Evolutionary conservation across 2,113 vertebrate species (phyloP).

Genomic region (Craseonycteris thonglongyai): DNA sequence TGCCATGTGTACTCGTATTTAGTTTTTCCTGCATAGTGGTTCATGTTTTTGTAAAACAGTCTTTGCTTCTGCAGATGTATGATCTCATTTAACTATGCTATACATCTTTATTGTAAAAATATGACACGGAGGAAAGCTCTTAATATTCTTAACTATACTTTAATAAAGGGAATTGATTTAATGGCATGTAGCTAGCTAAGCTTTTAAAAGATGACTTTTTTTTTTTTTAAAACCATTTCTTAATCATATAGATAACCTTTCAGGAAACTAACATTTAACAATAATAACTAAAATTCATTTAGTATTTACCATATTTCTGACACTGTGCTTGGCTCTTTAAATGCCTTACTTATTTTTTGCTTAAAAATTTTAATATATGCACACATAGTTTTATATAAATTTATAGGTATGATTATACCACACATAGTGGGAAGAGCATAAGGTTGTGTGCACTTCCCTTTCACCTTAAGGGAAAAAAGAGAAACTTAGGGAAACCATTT

Average conservation of each 20-base stretch:
- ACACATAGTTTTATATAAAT: background rate
- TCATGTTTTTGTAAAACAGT: slow-evolving; percentile 21
- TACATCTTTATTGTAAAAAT: background rate
- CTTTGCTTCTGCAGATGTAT: background rate
- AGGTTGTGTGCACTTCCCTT: background rate
- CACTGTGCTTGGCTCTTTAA: background rate
- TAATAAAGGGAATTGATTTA: background rate
- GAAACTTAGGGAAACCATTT: background rate
- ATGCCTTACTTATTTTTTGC: background rate
- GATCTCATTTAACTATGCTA: background rate
- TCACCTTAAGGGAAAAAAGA: background rate
- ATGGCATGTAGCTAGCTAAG: background rate
- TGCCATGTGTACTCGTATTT: slow-evolving; percentile 88
- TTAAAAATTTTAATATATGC: background rate
- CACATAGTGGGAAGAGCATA: background rate
- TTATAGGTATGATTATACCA: background rate
- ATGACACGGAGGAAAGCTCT: background rate
- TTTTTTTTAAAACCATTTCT: slow-evolving; percentile 22
- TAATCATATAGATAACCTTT: background rate
- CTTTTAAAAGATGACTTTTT: background rate
- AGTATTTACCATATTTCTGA: background rate
- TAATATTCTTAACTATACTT: background rate
- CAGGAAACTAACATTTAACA: background rate
- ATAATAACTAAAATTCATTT: background rate
- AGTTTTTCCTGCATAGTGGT: background rate